Base-by-base conservation (phyloP, 2,113 vertebrate genomes). In the Salvator merianae region DNA sequence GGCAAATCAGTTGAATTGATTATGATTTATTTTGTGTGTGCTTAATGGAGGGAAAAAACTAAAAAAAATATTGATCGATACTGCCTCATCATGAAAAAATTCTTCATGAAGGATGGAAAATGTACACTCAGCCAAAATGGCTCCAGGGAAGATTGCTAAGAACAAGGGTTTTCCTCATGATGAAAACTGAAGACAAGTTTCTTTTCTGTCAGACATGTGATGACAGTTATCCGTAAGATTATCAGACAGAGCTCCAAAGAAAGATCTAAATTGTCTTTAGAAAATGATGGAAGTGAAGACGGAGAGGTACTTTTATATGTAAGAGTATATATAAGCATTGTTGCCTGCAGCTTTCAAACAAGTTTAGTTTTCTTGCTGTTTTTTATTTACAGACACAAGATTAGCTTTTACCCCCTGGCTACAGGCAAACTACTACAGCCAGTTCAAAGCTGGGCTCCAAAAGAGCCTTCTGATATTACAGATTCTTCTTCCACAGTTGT, bases 101-200 rank as follows among this genome's bases (percentile, higher is more conserved):
- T 47, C 74, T 73, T 75, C 84, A 16, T 65, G 47, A 90, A 66
- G 1, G 13, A 73, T 83, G 13, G 50, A 77, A 85, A 75, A 83
- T 88, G 34, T 40, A 1, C 0, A 65, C 28, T 82, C 79, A 72
- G 26, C 82, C 40, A 82, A 82, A 69, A 84, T 82, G 30, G 75
- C 82, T 80, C 86, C 72, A 84, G 85, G 81, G 84, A 84, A 81
- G 47, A 30, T 50, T 20, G 22, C 10, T 2, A 34, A 88, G 72
- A 90, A 88, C 71, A 92, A 88, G 55, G 8, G 22, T 12, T 71
- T n/a, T 55, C 63, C 26, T 88, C 85, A 82, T 63, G n/a, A 65
- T 36, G 47, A 89, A 20, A 28, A 0, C 0, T 16, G 12, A 36
- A 86, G 73, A 72, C 5, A 59, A 6, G 13, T 70, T 34, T 65